phyloP scores from a whole-genome alignment of 2,797 vertebrate species.

The Hemitrygon akajei region DNA sequence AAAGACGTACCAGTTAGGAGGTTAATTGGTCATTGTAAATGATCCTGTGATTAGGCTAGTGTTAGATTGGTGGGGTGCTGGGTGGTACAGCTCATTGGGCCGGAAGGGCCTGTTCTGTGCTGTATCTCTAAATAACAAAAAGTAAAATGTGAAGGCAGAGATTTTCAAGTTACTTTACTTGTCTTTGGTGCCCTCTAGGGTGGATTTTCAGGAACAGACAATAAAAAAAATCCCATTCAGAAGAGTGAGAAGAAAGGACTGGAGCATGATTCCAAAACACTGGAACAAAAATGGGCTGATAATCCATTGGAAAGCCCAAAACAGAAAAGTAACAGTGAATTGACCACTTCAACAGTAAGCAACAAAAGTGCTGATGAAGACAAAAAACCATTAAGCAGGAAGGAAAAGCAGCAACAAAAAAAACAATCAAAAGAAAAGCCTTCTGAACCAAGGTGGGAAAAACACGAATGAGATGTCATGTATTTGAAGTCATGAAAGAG shows the following conservation, averaged over 20 bases:
- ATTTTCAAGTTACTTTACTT: neutral
- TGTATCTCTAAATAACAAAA: no score
- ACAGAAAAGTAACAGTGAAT: neutral
- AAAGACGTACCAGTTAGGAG: no score
- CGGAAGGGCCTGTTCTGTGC: no score
- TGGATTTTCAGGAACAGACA: neutral
- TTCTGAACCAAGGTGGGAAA: neutral
- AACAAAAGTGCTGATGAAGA: neutral
- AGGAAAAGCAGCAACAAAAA: neutral
- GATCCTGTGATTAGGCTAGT: no score
- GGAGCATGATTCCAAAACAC: neutral
- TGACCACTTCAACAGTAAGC: neutral
- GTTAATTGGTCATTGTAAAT: no score
- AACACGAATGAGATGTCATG: no score
- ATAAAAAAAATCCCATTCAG: neutral
- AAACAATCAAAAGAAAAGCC: neutral
- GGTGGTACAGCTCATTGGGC: no score
- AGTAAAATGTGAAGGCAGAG: neutral
- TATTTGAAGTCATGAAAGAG: neutral
- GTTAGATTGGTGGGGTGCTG: no score
- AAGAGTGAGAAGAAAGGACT: neutral
- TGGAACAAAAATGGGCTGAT: neutral
- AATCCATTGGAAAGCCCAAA: neutral
- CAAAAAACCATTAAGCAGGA: neutral
- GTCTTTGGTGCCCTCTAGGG: conserved; percentile 14